Evolutionary conservation across 35 echinoderm and acorn worm species (phyloP), one percentile per base, ranked within the genome.

Genomic region (Apostichopus californicus): DNA sequence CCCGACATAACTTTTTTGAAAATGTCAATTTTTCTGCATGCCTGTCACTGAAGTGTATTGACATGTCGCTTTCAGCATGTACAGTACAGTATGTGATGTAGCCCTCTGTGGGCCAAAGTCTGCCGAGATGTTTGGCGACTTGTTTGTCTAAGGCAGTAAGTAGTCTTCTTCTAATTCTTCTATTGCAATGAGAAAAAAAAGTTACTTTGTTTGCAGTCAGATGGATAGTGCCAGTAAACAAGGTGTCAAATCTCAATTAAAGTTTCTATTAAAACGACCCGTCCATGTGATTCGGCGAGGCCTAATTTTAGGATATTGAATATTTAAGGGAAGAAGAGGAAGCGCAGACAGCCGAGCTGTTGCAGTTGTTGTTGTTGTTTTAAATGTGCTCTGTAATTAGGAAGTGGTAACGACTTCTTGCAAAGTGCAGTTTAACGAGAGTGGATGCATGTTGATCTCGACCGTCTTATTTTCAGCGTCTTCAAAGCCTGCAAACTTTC

Each of bases 201-300:
- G 34, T 46, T 46, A 46, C 34, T 46, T 46, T 46, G 0, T 46
- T 75, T 75, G n/a, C 71, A 75, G 17, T 75, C 71, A 75, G n/a
- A 75, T 75, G 17, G 71, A 75, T 18, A 22, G n/a, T 22, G 34
- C 34, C 2, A 75, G n/a, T 75, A 18, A 75, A 75, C 17, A 18
- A 75, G 71, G 71, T 75, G 71, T 75, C 71, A 75, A 4, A 75
- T 75, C 71, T 75, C 71, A 75, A 75, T 75, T 75, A 75, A 75
- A 75, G 71, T 75, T 75, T 75, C 17, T n/a, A 75, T 75, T 8
- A 75, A 75, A 21, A 8, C 15, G 22, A 75, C 71, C 71, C 71
- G n/a, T 21, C 71, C 71, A 75, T 75, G 15, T 75, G 71, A 75
- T 75, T 75, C n/a, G 71, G 34, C 34, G 34, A 46, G 34, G 34